These are phyloP conservation scores for Corythornis cristatus DNA, from an alignment of 2,113 vertebrate species.

Conservation along the genomic window DNA sequence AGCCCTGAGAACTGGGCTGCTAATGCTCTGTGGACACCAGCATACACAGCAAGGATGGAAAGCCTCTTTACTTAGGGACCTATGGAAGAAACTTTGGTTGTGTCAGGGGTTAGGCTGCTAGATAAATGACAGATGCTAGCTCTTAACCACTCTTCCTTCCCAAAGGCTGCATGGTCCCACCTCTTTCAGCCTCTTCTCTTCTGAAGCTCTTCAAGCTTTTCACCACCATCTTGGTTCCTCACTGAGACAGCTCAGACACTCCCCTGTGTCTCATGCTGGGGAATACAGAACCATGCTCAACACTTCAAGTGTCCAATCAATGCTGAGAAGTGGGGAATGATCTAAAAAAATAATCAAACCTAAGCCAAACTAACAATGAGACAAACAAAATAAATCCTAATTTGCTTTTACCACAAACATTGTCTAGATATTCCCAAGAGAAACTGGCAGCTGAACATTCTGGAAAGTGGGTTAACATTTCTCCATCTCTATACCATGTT, in stretches of 20 bases:
- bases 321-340: neutral
- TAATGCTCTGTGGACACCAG: accelerated
- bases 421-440: neutral
- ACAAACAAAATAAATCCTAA: neutral
- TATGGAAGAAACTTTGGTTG: neutral
- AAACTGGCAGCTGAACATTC: neutral
- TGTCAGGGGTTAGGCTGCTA: too few species aligned
- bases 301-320: neutral
- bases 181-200: neutral
- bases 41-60: neutral
- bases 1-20: neutral
- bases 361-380: neutral
- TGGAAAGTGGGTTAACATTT: neutral
- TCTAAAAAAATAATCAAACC: neutral
- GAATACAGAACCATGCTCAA: neutral
- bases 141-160: too few species aligned
- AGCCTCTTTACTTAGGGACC: neutral
- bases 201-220: neutral
- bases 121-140: too few species aligned
- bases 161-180: neutral
- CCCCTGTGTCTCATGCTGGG: neutral
- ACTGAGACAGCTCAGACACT: neutral
- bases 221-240: neutral
- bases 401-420: neutral
- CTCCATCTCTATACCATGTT: neutral